A percentile compares a stretch with the other conserved stretches of the same genome.
Conservation (phyloP, 2,888 invertebrate genomes). For the Norana najaformis region DNA sequence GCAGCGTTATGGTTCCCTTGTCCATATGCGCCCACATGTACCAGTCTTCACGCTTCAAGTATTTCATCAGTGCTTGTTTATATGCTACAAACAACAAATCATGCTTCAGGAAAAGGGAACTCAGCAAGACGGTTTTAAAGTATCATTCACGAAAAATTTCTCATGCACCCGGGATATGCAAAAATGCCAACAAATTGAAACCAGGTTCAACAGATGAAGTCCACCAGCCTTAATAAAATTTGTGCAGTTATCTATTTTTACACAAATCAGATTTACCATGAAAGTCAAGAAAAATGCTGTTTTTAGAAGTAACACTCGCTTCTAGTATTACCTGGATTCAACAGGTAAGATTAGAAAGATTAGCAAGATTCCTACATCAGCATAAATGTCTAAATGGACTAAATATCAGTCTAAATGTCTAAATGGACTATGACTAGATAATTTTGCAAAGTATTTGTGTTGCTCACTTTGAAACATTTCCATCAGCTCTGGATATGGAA, state of each 20-base stretch:
- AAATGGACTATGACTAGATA: neutral
- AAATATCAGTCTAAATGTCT: no score
- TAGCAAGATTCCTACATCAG: no score
- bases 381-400: no score
- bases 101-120: neutral
- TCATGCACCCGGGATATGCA: neutral
- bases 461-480: conserved; percentile 77
- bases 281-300: neutral
- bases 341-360: neutral
- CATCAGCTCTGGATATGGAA: conserved; percentile 87
- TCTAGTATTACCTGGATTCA: neutral
- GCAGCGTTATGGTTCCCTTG: conserved; percentile 89
- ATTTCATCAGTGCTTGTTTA: conserved; percentile 63
- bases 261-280: no score
- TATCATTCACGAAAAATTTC: no score
- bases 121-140: neutral
- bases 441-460: neutral
- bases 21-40: conserved; percentile 99
- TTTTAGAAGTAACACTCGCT: neutral
- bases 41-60: conserved; percentile 91
- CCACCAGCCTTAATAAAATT: neutral
- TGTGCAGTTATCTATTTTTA: no score
- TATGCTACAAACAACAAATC: conserved; percentile 58
- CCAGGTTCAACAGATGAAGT: neutral
- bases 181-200: neutral